A percentile compares a stretch with the other conserved stretches of the same genome.
phyloP scores from a whole-genome alignment of 2,113 vertebrate genomes.

The Herpetotheres cachinnans region DNA sequence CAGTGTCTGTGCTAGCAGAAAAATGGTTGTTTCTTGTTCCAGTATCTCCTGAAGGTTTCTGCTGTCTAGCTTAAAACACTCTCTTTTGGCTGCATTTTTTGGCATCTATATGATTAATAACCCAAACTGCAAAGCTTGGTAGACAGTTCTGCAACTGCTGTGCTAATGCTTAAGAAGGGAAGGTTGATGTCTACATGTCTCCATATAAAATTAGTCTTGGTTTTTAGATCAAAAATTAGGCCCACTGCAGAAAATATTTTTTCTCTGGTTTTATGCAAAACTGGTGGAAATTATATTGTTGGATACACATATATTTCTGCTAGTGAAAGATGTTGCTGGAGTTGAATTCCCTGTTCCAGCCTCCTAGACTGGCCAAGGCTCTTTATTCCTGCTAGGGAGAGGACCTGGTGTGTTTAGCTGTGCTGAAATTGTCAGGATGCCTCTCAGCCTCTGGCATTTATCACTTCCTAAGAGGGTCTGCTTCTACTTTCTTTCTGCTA shows the following conservation, averaged over 20 bases:
- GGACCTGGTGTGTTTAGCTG: neutral
- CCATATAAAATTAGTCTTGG: neutral
- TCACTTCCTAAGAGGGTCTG: neutral
- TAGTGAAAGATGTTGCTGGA: neutral
- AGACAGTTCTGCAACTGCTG: neutral
- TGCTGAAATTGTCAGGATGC: neutral
- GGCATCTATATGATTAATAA: neutral
- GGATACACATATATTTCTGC: neutral
- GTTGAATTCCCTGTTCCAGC: neutral
- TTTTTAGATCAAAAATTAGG: neutral
- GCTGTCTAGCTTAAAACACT: neutral
- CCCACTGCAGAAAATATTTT: neutral
- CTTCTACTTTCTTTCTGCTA: neutral
- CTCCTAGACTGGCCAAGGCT: neutral
- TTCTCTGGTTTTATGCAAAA: neutral
- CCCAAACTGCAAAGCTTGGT: neutral
- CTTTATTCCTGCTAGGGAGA: neutral
- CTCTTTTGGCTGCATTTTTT: neutral
- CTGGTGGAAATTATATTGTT: neutral
- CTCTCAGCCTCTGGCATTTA: neutral
- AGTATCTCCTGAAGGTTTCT: neutral
- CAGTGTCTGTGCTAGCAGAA: neutral
- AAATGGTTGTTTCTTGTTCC: neutral
- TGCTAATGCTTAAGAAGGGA: neutral
- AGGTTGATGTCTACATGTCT: neutral